These are phyloP conservation scores for Aethina tumida DNA, from an alignment of 1,140 invertebrate genomes.

Conservation along the genomic window DNA sequence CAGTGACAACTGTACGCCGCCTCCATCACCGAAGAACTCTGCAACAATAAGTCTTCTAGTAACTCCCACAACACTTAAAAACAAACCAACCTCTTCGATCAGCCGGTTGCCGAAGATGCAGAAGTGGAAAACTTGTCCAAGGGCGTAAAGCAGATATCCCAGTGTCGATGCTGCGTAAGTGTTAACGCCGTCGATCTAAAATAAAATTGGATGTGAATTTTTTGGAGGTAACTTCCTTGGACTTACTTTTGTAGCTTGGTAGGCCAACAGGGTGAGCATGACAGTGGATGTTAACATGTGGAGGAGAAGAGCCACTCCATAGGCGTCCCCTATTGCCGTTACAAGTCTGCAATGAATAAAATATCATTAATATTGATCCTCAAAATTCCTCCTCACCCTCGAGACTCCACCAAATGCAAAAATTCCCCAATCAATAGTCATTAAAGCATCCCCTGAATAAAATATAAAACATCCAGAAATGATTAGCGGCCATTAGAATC, in stretches of 20 bases:
- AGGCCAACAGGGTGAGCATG: conserved; percentile 67
- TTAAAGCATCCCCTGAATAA: too few relatives aligned
- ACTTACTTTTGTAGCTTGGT: conserved; percentile 71
- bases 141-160: conserved; percentile 66
- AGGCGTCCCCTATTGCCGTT: conserved; percentile 66
- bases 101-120: conserved; percentile 76
- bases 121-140: conserved; percentile 75
- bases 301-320: conserved; percentile 64
- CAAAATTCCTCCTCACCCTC: too few relatives aligned
- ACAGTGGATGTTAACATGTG: conserved; percentile 79
- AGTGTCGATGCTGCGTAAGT: conserved; percentile 64
- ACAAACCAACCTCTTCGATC: conserved; percentile 64
- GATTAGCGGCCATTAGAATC: too few relatives aligned
- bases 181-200: conserved; percentile 59
- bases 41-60: conserved; percentile 9
- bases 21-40: conserved; percentile 84
- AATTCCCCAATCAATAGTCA: too few relatives aligned
- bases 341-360: conserved; percentile 50
- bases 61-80: conserved; percentile 6
- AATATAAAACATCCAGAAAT: too few relatives aligned
- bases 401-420: too few relatives aligned
- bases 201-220: conserved; percentile 4
- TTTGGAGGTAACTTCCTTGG: background rate
- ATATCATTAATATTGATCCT: too few relatives aligned
- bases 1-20: conserved; percentile 79